Evolutionary conservation across 2,113 vertebrate species (phyloP).

Genomic region (Hydrochoerus hydrochaeris): DNA sequence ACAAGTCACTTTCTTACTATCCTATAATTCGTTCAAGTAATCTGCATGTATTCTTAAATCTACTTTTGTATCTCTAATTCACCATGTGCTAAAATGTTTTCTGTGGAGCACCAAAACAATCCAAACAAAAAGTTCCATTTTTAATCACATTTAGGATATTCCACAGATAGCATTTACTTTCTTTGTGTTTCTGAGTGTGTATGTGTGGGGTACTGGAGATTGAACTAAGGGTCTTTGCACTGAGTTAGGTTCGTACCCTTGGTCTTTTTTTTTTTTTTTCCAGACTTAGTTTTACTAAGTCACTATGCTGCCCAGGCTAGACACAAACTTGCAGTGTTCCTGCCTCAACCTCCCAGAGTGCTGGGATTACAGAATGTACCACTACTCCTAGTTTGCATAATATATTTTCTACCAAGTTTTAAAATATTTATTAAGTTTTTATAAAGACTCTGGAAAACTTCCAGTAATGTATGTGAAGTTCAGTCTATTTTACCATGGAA

Average conservation of each 20-base stretch:
- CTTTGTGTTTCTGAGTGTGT: neutral
- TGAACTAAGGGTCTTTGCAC: neutral
- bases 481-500: neutral
- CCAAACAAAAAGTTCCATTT: neutral
- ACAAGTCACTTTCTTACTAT: constrained; percentile 52
- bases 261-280: neutral
- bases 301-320: neutral
- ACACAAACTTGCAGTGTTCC: neutral
- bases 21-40: constrained; percentile 26
- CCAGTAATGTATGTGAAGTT: neutral
- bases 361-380: neutral
- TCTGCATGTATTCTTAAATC: neutral
- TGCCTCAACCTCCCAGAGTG: neutral
- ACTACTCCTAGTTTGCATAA: neutral
- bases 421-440: constrained; percentile 23
- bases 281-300: neutral
- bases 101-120: neutral
- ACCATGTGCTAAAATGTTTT: neutral
- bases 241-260: neutral
- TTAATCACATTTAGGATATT: constrained; percentile 24
- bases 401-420: neutral
- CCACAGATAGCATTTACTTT: neutral
- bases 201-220: neutral
- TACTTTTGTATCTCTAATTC: neutral
- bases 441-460: neutral